Base-by-base conservation (phyloP, 1,140 invertebrate genomes). In the Penaeus indicus region DNA sequence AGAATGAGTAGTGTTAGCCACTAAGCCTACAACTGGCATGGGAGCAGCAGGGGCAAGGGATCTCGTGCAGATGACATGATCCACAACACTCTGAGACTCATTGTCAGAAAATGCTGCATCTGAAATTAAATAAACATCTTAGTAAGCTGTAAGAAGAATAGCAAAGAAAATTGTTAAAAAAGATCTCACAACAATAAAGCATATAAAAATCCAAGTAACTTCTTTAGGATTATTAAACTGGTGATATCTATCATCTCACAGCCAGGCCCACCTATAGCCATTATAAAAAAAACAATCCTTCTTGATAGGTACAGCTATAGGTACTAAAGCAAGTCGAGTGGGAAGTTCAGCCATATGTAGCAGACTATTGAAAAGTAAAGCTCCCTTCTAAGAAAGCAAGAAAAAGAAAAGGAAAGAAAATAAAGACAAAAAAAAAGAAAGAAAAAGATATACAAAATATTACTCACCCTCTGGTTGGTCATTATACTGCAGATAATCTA, bases 1-100 rank as follows among this genome's bases (percentile, higher is more conserved):
- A 19, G 27, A 54, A 77, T 88, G 80, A 21, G 69, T 60, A 47
- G 86, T 18, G 22, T 38, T 75, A n/a, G 81, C 63, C 38, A 88
- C 86, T 63, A 88, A 72, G 38, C 86, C 86, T 60, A 82, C 61
- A n/a, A 88, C 86, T 47, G 86, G 80, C 64, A 83, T 75, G n/a
- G 47, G 63, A 62, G 25, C 69, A 27, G 54, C 80, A 60, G 79
- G 10, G 32, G 64, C 77, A 18, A 88, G 42, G 18, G 69, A 83
- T 75, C 86, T 67, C n/a, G 86, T 88, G 38, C 86, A 88, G 21
- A 88, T 27, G 3, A 88, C 19, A 84, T 88, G 86, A 63, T 88
- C 86, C 27, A 88, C 80, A 21, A 83, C 62, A 88, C 86, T 83
- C 22, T 61, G 64, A 19, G 61, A 75, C 25, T 88, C 86, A 78